A percentile compares a stretch with the other conserved stretches of the same genome.
Conservation (phyloP, 1,140 invertebrate species). For the Microplitis mediator region DNA sequence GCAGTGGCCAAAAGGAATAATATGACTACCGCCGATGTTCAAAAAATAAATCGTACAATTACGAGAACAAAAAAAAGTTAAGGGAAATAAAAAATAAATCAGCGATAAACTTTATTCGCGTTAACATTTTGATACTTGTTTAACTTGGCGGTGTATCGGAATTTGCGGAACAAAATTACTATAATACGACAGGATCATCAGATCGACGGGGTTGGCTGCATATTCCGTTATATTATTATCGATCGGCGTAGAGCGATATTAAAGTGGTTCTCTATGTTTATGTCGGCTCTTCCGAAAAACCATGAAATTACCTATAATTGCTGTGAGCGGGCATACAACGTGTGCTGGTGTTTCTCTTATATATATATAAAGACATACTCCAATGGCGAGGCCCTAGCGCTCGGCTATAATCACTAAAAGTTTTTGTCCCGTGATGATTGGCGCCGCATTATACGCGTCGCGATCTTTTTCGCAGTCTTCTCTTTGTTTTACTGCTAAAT, state of each 20-base stretch:
- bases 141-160: background rate
- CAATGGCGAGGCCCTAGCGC: constrained; percentile 5
- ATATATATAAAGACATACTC: constrained; percentile 33
- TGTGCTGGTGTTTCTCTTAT: constrained; percentile 26
- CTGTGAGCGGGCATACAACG: constrained; percentile 29
- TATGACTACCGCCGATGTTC: too few relatives aligned
- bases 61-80: too few relatives aligned
- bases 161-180: constrained; percentile 52
- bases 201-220: constrained; percentile 42
- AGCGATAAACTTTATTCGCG: background rate
- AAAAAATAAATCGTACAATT: too few relatives aligned
- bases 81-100: background rate
- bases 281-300: constrained; percentile 52
- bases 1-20: too few relatives aligned
- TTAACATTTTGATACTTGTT: background rate
- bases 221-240: constrained; percentile 59
- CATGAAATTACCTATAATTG: constrained; percentile 60
- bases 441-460: constrained; percentile 29
- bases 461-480: constrained; percentile 15
- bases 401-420: constrained; percentile 36
- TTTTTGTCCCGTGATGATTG: constrained; percentile 37
- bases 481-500: too few relatives aligned
- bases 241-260: constrained; percentile 54
- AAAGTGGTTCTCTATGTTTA: constrained; percentile 59
- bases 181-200: constrained; percentile 48